Conservation (phyloP, 2,113 vertebrate species). For the Gnathonemus echidnorhynchus region DNA sequence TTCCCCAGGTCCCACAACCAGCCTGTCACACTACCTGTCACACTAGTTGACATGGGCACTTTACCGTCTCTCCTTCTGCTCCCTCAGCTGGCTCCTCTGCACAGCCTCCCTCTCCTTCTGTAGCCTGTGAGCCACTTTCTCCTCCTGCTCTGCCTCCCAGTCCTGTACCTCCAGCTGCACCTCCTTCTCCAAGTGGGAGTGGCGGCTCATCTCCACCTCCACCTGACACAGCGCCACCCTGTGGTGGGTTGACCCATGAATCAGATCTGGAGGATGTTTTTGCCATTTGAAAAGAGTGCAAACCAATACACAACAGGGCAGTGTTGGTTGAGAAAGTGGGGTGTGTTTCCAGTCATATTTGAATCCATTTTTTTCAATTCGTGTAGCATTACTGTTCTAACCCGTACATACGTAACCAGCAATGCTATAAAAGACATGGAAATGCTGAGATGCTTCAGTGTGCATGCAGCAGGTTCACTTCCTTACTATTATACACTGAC, state of each 20-base stretch:
- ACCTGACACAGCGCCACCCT: conserved; percentile 66
- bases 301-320: background rate
- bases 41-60: background rate
- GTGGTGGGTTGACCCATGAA: background rate
- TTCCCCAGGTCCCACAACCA: background rate
- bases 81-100: conserved; percentile 42
- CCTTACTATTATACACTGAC: background rate
- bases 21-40: background rate
- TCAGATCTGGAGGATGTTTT: background rate
- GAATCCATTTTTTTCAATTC: background rate
- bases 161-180: conserved; percentile 49
- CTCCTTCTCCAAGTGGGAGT: conserved; percentile 39
- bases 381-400: background rate
- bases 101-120: conserved; percentile 50
- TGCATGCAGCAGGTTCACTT: background rate
- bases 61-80: conserved; percentile 50
- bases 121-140: conserved; percentile 45
- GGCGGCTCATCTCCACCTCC: conserved; percentile 60
- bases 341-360: background rate
- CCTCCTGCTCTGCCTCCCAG: conserved; percentile 37
- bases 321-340: background rate
- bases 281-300: background rate
- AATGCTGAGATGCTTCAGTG: background rate
- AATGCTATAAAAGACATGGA: background rate
- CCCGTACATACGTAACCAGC: background rate